Evolutionary conservation across 2,888 invertebrate species (phyloP).

Genomic region (Ethmia dodecea): DNA sequence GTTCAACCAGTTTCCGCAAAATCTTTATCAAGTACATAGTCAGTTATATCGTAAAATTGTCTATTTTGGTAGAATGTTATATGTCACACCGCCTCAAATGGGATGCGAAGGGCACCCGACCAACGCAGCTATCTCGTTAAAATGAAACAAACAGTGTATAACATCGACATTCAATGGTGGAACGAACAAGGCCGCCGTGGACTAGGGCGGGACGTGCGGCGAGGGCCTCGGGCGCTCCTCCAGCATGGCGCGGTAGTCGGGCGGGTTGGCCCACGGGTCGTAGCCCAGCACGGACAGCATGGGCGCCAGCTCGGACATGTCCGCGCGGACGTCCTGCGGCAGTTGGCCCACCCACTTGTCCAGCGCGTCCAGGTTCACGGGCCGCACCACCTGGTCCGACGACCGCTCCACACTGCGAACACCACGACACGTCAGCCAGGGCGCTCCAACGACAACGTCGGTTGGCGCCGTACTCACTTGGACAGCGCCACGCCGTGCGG

Average conservation of each 20-base stretch:
- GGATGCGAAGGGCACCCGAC: no score
- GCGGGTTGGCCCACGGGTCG: slow-evolving; percentile 97
- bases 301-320: slow-evolving; percentile 95
- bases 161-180: no score
- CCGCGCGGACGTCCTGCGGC: slow-evolving; percentile 93
- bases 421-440: background rate
- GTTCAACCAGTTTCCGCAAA: no score
- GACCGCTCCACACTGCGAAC: slow-evolving; percentile 93
- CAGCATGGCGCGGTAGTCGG: slow-evolving; percentile 86
- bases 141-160: no score
- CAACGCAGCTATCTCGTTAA: no score
- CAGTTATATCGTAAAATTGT: no score
- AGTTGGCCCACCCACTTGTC: slow-evolving; percentile 94
- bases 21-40: no score
- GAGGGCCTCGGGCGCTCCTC: slow-evolving; percentile 19
- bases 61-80: no score
- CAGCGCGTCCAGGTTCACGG: slow-evolving; percentile 97
- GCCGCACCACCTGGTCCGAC: slow-evolving; percentile 99
- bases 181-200: slow-evolving; percentile 17
- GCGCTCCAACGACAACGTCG: background rate
- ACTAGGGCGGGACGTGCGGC: slow-evolving; percentile 21
- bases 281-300: slow-evolving; percentile 96
- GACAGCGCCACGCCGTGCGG: slow-evolving; percentile 96
- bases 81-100: no score
- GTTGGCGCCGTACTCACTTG: slow-evolving; percentile 81